Evolutionary conservation across 2,797 vertebrate species (phyloP).

Genomic region (Malurus splendens): DNA sequence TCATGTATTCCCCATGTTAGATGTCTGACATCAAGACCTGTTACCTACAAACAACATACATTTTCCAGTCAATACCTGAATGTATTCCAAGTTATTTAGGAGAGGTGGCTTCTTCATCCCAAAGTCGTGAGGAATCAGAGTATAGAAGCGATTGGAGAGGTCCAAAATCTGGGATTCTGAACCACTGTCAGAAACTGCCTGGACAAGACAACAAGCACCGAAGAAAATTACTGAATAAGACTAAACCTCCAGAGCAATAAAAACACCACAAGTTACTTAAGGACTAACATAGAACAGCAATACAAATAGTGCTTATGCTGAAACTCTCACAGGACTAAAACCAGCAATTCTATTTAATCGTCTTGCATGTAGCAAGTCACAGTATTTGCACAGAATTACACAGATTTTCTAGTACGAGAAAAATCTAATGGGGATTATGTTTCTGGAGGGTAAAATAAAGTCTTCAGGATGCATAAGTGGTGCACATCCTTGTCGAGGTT

Average conservation of each 20-base stretch:
- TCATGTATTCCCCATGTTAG: background rate
- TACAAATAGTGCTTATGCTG: background rate
- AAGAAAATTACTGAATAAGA: background rate
- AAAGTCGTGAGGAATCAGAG: constrained; percentile 96
- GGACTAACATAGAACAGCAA: background rate
- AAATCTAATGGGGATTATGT: background rate
- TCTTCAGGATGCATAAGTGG: background rate
- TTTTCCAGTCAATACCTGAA: constrained; percentile 77
- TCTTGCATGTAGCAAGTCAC: background rate
- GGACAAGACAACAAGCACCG: background rate
- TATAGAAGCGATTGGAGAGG: constrained; percentile 97
- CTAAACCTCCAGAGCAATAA: background rate
- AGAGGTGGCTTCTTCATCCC: constrained; percentile 98
- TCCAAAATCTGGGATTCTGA: constrained; percentile 89
- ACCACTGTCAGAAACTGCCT: constrained; percentile 85
- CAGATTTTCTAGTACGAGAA: background rate
- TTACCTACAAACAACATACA: background rate
- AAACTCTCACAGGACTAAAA: background rate
- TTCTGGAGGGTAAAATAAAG: background rate
- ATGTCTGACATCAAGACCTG: background rate
- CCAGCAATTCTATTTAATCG: background rate
- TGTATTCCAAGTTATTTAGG: constrained; percentile 87
- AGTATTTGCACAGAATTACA: background rate
- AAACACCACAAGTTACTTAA: background rate
- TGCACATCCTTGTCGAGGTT: background rate